phyloP scores from a whole-genome alignment of 1,140 invertebrate species.

The Drosophila nigrodunni region DNA sequence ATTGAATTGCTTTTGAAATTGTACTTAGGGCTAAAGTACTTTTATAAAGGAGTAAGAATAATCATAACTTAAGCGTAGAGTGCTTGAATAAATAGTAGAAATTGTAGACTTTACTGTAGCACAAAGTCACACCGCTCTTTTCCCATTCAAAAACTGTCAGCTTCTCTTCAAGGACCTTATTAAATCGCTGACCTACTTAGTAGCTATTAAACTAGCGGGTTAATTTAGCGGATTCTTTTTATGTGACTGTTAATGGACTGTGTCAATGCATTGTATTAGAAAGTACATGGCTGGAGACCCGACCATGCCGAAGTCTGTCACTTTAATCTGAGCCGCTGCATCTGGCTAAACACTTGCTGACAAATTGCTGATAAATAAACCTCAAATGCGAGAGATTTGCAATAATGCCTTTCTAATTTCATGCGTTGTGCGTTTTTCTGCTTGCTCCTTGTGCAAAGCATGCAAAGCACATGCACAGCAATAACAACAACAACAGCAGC shows the following conservation, averaged over 20 bases:
- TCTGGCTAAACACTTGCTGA: conserved; percentile 69
- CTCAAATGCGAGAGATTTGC: conserved; percentile 70
- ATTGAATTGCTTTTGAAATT: conserved; percentile 2
- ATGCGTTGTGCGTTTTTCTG: conserved; percentile 64
- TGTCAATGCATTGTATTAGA: conserved; percentile 73
- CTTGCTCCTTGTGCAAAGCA: conserved; percentile 52
- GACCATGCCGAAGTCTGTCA: conserved; percentile 36
- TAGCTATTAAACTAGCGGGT: conserved; percentile 9
- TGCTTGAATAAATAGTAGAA: no score
- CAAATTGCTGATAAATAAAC: conserved; percentile 83
- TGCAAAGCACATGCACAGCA: conserved; percentile 66
- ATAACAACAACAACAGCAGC: not conserved
- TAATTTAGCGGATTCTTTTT: conserved; percentile 22
- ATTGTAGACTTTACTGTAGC: no score
- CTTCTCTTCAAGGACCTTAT: not conserved
- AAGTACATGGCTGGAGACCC: conserved; percentile 48
- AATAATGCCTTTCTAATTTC: conserved; percentile 82
- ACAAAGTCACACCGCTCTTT: no score
- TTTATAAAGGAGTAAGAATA: no score
- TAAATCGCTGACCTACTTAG: conserved; percentile 12
- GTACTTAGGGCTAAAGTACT: no score
- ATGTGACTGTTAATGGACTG: conserved; percentile 46
- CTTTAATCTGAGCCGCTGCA: conserved; percentile 80
- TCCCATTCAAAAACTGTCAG: not conserved
- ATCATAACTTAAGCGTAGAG: no score